Evolutionary conservation across 1,140 invertebrate species (phyloP).

Genomic region (Drosophila sturtevanti): DNA sequence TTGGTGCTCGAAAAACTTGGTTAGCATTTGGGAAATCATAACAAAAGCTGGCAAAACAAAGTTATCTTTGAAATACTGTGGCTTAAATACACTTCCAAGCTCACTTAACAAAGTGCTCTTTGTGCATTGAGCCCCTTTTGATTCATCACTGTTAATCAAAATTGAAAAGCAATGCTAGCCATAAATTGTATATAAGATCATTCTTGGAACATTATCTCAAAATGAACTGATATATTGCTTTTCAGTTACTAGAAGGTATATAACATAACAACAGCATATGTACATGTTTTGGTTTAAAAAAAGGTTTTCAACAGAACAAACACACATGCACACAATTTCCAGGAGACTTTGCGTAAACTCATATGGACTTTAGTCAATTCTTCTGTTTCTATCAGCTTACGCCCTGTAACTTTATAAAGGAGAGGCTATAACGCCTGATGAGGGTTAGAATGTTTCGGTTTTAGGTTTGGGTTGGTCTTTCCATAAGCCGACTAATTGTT

Average conservation of each 20-base stretch:
- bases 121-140: conserved; percentile 40
- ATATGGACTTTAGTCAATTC: conserved; percentile 27
- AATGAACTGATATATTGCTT: neutral
- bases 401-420: conserved; percentile 56
- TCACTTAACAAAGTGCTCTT: conserved; percentile 44
- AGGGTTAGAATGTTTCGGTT: conserved; percentile 45
- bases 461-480: neutral
- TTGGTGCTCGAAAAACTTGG: neutral
- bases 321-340: conserved; percentile 9
- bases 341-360: conserved; percentile 45
- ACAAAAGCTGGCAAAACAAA: conserved; percentile 50
- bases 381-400: conserved; percentile 48
- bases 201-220: neutral
- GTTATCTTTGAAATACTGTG: conserved; percentile 55
- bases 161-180: neutral
- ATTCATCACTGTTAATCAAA: conserved; percentile 24
- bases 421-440: conserved; percentile 54
- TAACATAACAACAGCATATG: conserved; percentile 43
- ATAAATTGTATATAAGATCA: neutral
- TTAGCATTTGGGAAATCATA: conserved; percentile 60
- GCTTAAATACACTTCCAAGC: conserved; percentile 49
- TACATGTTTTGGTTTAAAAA: too few species aligned
- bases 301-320: neutral
- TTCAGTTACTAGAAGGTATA: neutral
- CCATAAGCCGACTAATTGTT: conserved; percentile 68